Conservation (phyloP, 2,113 vertebrate species). For the Mastomys natalensis region DNA sequence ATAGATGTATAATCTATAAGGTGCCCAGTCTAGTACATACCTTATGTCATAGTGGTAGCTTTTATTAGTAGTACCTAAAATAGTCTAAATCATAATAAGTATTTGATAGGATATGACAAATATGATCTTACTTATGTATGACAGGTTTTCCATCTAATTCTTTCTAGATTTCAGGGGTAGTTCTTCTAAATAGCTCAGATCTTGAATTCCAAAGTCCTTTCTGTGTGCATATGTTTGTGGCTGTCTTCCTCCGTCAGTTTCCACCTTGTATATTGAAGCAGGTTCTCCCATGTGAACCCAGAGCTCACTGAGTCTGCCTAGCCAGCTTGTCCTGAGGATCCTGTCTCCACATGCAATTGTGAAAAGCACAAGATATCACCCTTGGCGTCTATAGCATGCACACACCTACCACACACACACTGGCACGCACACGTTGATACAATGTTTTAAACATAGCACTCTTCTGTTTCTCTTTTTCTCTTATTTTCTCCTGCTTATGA, state of each 20-base stretch:
- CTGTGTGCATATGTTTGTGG: background rate
- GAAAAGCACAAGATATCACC: background rate
- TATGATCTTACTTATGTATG: background rate
- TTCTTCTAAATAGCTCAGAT: background rate
- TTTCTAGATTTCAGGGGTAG: background rate
- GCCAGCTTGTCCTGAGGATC: background rate
- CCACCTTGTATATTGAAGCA: background rate
- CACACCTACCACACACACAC: background rate
- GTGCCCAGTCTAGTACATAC: background rate
- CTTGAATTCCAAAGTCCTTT: background rate
- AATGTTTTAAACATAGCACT: background rate
- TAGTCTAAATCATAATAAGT: background rate
- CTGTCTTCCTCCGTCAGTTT: background rate
- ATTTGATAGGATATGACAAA: slow-evolving; percentile 19
- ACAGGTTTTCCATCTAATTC: background rate
- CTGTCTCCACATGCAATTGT: background rate
- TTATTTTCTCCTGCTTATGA: background rate
- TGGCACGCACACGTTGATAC: background rate
- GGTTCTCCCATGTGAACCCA: background rate
- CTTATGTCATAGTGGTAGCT: background rate
- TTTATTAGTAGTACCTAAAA: slow-evolving; percentile 46
- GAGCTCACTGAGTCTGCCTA: background rate
- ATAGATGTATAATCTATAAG: background rate
- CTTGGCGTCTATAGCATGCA: background rate
- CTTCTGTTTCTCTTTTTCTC: background rate